Conservation (phyloP, 2,113 vertebrate genomes). For the Nycticorax nycticorax region DNA sequence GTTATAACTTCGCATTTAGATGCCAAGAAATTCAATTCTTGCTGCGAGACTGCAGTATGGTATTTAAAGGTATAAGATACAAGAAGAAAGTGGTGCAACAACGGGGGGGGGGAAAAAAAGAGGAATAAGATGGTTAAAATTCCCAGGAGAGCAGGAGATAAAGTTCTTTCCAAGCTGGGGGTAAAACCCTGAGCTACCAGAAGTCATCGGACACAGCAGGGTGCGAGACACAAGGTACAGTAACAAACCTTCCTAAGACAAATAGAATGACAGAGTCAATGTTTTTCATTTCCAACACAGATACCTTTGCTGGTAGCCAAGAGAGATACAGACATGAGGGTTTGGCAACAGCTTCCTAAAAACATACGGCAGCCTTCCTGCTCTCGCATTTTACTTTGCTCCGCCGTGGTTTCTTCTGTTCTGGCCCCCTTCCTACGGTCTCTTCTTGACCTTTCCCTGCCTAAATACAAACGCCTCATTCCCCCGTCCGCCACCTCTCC, state of each 20-base stretch:
- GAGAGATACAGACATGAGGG: not conserved
- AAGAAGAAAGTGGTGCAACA: not conserved
- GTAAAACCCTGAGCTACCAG: not conserved
- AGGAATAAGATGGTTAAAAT: not conserved
- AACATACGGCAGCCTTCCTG: not conserved
- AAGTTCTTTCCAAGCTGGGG: not conserved
- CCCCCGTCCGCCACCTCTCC: not conserved
- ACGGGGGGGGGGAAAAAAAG: not conserved
- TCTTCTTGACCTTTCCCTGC: not conserved
- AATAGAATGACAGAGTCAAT: not conserved
- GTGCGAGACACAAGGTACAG: not conserved
- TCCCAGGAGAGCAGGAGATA: not conserved
- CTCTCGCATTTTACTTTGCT: not conserved
- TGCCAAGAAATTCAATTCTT: not conserved
- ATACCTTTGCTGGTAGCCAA: not conserved
- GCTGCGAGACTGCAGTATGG: not conserved
- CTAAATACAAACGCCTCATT: not conserved
- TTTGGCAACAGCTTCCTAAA: constrained; percentile 11
- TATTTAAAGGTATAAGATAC: not conserved
- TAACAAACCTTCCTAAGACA: not conserved
- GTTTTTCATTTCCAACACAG: not conserved
- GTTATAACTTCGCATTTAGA: not conserved
- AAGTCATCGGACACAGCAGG: not conserved
- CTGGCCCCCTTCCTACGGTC: not conserved
- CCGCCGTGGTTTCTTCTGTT: not conserved